Conservation (phyloP, 2,113 vertebrate genomes). For the Shinisaurus crocodilurus region DNA sequence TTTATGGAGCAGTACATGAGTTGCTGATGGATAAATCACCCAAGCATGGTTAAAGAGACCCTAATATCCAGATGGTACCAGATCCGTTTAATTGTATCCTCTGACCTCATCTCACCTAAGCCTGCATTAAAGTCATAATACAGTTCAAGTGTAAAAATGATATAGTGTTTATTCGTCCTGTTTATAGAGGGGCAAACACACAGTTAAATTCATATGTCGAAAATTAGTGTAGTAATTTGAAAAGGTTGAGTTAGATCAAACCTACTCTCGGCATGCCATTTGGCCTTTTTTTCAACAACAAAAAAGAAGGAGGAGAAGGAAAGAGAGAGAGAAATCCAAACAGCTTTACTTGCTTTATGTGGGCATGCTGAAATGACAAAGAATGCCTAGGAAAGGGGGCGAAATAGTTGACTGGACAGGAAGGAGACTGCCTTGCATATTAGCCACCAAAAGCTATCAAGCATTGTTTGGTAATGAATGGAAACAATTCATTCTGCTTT, state of each 20-base stretch:
- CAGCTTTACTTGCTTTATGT: conserved; percentile 34
- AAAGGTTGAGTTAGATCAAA: conserved; percentile 81
- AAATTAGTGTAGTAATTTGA: conserved; percentile 81
- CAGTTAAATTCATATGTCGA: conserved; percentile 83
- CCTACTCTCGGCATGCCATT: conserved; percentile 65
- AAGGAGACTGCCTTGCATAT: background rate
- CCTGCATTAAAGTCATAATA: conserved; percentile 96
- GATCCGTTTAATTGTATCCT: conserved; percentile 95
- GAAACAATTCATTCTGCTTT: background rate
- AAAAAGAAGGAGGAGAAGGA: background rate
- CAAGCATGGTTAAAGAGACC: conserved; percentile 98
- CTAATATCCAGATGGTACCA: conserved; percentile 96
- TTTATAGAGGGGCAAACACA: conserved; percentile 93
- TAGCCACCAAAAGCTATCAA: conserved; percentile 19
- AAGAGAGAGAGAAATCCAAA: conserved; percentile 53
- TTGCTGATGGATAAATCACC: conserved; percentile 98
- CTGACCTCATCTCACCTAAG: conserved; percentile 97
- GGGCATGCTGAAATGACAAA: background rate
- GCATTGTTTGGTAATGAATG: conserved; percentile 30
- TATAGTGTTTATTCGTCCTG: conserved; percentile 97
- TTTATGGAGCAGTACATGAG: conserved; percentile 97
- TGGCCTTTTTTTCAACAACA: conserved; percentile 66
- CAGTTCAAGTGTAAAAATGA: conserved; percentile 99
- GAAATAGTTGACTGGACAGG: background rate
- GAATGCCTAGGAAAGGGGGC: conserved; percentile 45